Evolutionary conservation across 2,113 vertebrate species (phyloP).

Genomic region (Echinops telfairi): DNA sequence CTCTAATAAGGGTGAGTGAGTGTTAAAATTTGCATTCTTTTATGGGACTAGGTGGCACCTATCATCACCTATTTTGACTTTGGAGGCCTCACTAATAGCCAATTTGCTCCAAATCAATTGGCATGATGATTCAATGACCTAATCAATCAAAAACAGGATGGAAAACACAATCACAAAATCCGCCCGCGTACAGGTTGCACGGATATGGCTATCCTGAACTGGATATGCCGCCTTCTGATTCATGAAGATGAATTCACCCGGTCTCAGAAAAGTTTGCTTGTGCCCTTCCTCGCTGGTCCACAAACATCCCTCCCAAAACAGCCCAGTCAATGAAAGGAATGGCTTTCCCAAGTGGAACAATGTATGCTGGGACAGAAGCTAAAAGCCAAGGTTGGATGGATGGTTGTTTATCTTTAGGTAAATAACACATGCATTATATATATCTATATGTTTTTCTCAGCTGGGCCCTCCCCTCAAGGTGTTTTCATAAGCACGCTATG

Average conservation of each 20-base stretch:
- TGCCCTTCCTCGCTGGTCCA: background rate
- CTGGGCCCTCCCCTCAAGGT: too few species aligned
- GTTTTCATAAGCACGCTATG: too few species aligned
- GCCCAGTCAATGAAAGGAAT: slow-evolving; percentile 1
- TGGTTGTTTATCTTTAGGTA: background rate
- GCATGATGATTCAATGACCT: slow-evolving; percentile 42
- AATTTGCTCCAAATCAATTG: slow-evolving; percentile 63
- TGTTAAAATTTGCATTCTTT: slow-evolving; percentile 73
- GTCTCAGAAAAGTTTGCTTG: background rate
- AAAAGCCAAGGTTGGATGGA: slow-evolving; percentile 19
- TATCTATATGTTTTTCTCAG: too few species aligned
- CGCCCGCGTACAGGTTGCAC: background rate
- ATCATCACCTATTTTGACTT: slow-evolving; percentile 68
- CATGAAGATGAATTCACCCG: slow-evolving; percentile 16
- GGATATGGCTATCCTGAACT: background rate
- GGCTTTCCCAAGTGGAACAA: slow-evolving; percentile 3
- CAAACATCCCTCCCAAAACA: slow-evolving; percentile 13
- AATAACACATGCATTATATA: too few species aligned
- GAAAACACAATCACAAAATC: slow-evolving; percentile 59
- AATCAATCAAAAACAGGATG: slow-evolving; percentile 61
- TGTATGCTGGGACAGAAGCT: background rate
- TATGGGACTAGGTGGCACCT: slow-evolving; percentile 55
- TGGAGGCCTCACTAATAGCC: slow-evolving; percentile 58
- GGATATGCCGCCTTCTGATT: background rate
- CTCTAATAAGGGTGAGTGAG: slow-evolving; percentile 64